Evolutionary conservation across 1,140 invertebrate genomes (phyloP), one percentile per base, ranked within the genome.

Genomic region (Phthorimaea operculella): DNA sequence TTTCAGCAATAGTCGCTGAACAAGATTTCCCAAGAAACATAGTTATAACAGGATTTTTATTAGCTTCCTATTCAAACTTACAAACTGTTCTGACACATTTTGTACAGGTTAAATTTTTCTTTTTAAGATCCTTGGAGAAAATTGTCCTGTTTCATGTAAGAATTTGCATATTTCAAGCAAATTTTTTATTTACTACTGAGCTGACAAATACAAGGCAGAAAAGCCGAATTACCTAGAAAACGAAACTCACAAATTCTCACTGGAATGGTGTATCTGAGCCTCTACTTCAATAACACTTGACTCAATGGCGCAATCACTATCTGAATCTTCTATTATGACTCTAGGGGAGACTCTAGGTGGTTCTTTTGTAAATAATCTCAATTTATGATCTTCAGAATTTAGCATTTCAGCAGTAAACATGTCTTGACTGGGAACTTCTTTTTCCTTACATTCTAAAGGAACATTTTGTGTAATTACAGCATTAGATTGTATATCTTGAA

Each of bases 281-380:
- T 57, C 62, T 36, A 76, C 72, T 57, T 75, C 55, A 47, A 74
- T 48, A 51, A 51, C 42, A 18, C 54, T 60, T 48, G 55, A 53
- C 15, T 64, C 64, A 16, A 55, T 55, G 45, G 62, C 60, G 15
- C 55, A 63, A 42, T 77, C 76, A 60, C 60, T 64, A 17, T 79
- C 76, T 18, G 77, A 80, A 49, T 80, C 79, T 45, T 67, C 68
- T 55, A 83, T 70, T 49, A 72, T 54, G n/a, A 72, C 7, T 47
- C 3, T 1, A 12, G 36, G n/a, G n/a, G 36, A n/a, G 3, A 12
- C 36, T 39, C 36, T 39, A 12, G n/a, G 36, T 5, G 36, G n/a
- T 39, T 39, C 3, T 39, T 2, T 39, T n/a, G 10, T 39, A 12
- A 39, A n/a, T n/a, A 39, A 39, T n/a, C 10, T n/a, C 10, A n/a